A percentile compares a stretch with the other conserved stretches of the same genome.
Conservation (phyloP, 2,797 vertebrate genomes). For the Coregonus suidteri region DNA sequence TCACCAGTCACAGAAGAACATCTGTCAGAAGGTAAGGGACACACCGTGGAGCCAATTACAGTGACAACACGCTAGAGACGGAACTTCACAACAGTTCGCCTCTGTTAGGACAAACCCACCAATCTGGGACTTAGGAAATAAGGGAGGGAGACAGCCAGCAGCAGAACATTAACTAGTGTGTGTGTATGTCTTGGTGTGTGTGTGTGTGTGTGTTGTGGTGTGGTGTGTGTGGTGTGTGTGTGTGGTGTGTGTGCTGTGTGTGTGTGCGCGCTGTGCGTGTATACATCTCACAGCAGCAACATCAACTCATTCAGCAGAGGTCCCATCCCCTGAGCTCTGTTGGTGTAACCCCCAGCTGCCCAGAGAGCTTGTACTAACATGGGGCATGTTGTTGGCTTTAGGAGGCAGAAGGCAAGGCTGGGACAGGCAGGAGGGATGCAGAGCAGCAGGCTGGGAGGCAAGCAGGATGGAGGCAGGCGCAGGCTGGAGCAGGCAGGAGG, state of each 20-base stretch:
- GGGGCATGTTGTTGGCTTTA: too few relatives aligned
- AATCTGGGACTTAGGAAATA: background rate
- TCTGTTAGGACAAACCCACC: background rate
- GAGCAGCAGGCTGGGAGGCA: too few relatives aligned
- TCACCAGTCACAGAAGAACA: background rate
- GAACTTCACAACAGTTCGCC: too few relatives aligned
- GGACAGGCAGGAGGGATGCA: too few relatives aligned
- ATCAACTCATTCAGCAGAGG: background rate
- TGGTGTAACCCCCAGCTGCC: background rate
- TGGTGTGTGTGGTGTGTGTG: background rate
- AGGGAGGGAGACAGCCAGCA: background rate
- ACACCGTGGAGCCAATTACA: background rate
- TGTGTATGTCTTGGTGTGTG: background rate
- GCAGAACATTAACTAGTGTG: background rate
- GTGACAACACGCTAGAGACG: too few relatives aligned
- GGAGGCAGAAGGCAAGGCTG: too few relatives aligned
- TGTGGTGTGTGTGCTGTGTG: background rate
- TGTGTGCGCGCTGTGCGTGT: background rate
- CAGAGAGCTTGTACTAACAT: background rate
- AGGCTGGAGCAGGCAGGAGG: too few relatives aligned
- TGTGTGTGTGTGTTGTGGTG: background rate
- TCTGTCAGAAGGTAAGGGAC: background rate
- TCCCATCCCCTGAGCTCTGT: background rate
- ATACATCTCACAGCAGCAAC: background rate
- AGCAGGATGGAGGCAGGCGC: too few relatives aligned